These are phyloP conservation scores for Dysdera silvatica DNA, from an alignment of 1,140 invertebrate species.

Conservation along the genomic window DNA sequence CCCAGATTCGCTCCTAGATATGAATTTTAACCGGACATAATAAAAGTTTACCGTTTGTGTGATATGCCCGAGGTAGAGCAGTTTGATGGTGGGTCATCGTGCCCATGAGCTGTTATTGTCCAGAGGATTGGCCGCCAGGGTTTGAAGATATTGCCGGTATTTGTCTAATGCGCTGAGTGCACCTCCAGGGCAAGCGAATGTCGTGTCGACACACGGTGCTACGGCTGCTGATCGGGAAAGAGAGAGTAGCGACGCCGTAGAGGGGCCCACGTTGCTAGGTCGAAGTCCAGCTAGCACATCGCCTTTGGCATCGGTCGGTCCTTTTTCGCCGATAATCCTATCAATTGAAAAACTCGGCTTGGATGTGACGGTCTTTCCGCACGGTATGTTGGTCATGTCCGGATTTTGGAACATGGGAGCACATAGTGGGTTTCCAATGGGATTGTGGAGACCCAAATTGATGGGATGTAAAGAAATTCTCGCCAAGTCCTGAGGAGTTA, in stretches of 20 bases:
- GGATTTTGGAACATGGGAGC: conserved; percentile 1
- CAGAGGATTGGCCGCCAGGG: conserved; percentile 8
- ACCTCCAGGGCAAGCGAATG: neutral
- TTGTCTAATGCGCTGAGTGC: conserved; percentile 17
- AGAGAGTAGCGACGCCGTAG: neutral
- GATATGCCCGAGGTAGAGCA: conserved; percentile 11
- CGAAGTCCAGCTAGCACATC: conserved; percentile 14
- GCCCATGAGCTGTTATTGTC: conserved; percentile 16
- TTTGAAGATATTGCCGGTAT: conserved; percentile 25
- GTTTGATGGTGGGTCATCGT: conserved; percentile 11
- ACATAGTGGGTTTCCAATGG: conserved; percentile 1
- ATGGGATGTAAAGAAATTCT: conserved; percentile 19
- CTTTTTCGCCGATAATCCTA: conserved; percentile 25
- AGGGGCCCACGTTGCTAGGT: too few species aligned
- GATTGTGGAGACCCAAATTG: conserved; percentile 4
- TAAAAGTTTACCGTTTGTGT: too few species aligned
- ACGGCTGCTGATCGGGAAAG: conserved; percentile 6
- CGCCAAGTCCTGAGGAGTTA: conserved; percentile 21
- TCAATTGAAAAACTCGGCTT: conserved; percentile 29
- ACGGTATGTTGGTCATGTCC: conserved; percentile 8
- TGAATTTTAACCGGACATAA: too few species aligned
- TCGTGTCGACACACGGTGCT: too few species aligned
- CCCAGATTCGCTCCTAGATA: too few species aligned
- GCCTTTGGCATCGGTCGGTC: conserved; percentile 15
- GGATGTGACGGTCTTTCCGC: conserved; percentile 7